These are phyloP conservation scores for Ovis aries DNA, from an alignment of 2,113 vertebrate species.

Conservation along the genomic window DNA sequence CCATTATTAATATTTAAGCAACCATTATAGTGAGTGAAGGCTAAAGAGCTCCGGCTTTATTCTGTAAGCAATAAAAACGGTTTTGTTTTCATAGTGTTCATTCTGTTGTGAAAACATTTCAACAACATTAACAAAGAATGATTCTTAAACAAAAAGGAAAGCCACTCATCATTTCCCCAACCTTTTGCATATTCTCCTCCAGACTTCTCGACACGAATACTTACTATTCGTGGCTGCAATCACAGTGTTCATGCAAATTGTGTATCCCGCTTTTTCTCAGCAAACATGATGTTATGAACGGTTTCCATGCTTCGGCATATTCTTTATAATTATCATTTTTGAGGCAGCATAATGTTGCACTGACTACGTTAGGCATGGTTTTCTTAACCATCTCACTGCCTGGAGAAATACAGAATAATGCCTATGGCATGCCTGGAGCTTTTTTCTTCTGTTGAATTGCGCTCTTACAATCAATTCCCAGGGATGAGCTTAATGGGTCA, in stretches of 20 bases:
- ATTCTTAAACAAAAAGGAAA: neutral
- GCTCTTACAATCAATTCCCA: neutral
- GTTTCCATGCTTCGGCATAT: neutral
- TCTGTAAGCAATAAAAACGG: neutral
- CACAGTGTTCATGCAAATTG: neutral
- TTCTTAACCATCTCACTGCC: slow-evolving; percentile 24
- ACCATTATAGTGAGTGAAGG: neutral
- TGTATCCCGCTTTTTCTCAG: slow-evolving; percentile 5
- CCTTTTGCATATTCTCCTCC: neutral
- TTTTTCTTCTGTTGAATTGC: neutral
- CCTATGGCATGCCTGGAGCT: too few relatives aligned
- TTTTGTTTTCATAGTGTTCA: neutral
- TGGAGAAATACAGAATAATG: neutral
- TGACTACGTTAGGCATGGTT: neutral
- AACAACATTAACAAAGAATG: neutral
- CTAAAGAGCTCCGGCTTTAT: neutral
- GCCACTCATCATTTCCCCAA: neutral
- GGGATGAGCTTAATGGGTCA: neutral
- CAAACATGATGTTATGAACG: neutral
- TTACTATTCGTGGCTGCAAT: neutral
- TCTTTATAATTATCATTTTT: neutral
- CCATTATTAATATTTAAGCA: neutral
- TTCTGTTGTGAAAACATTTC: neutral
- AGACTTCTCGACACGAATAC: neutral
- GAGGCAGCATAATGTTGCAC: neutral